Evolutionary conservation across 2,113 vertebrate genomes (phyloP), one percentile per base, ranked within the genome.

Genomic region (Tragelaphus buxtoni): DNA sequence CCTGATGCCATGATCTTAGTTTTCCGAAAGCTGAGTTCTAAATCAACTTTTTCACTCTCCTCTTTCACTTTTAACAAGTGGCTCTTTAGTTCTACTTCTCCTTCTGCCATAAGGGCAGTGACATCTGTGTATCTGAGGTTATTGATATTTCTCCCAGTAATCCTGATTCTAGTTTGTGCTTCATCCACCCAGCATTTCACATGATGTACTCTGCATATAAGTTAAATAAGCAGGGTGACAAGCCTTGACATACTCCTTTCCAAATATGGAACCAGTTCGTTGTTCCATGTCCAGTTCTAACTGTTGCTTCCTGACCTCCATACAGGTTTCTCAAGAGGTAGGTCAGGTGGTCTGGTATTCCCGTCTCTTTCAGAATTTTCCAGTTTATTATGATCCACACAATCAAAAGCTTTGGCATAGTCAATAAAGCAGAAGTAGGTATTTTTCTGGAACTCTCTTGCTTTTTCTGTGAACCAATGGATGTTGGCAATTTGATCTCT

Each of bases 81-180:
- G n/a, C n/a, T 69, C 8, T 65, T 65, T 11, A 69, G 63, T 35
- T 69, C 63, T 35, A 5, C n/a, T 35, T 69, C 2, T 0, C n/a
- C 35, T 69, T 69, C 63, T 69, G 18, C n/a, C 18, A 35, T 69
- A 69, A 58, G 18, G n/a, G 63, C n/a, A 22, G n/a, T 69, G n/a
- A 35, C 63, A 69, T 35, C 63, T 69, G 9, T 2, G 0, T 69
- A 22, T 35, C 9, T 35, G 63, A 69, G 63, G 63, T 69, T 69
- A 20, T 35, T 69, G 63, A 5, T 35, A 69, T 69, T 35, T 69
- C n/a, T 69, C 63, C 9, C 0, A 0, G n/a, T 2, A 69, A 69
- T 22, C n/a, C 10, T 22, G 63, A 69, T 35, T 69, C 63, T 18
- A 35, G n/a, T 5, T 69, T 69, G n/a, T 35, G n/a, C 63, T 35